Evolutionary conservation across 2,888 invertebrate genomes (phyloP), one percentile per base, ranked within the genome.

Genomic region (Sarcophaga variegata): DNA sequence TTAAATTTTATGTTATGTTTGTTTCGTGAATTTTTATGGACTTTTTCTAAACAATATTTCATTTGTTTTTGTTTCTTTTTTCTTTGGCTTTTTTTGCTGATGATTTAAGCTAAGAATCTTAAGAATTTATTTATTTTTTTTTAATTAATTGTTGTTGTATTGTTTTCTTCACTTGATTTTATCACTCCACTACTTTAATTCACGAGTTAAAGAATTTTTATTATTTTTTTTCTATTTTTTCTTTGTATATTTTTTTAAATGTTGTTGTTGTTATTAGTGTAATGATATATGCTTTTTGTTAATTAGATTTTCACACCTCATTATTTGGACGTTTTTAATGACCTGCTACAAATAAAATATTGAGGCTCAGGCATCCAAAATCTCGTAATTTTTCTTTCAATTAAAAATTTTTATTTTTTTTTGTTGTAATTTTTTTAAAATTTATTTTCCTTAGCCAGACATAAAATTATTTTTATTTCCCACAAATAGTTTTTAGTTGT

Each of bases 321-420:
- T 62, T 27, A 63, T 11, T 27, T 67, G 6, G 71, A 77, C 60
- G 62, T 70, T 79, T 79, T 75, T 47, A 75, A 79, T 74, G 67
- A 63, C 25, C 79, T 54, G 79, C 69, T 64, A 79, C 63, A 20
- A 64, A 63, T 72, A 60, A 49, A 60, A 72, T 27, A 37, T 71
- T 83, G 20, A 54, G 49, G 67, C 27, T 4, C 27, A 27, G 6
- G 37, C 37, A 37, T 37, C 1, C 69, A 69, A 79, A 49, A 69
- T 27, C 14, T 70, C 20, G 22, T 76, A 25, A 70, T 47, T 69
- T 47, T 47, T n/a, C 5, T 3, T 67, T 14, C 17, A 1, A n/a
- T 67, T 67, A 47, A 20, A 49, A 54, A 49, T 12, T 14, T 62
- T 37, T 6, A 67, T 25, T 45, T n/a, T 67, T 67, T 27, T 54